Evolutionary conservation across 2,797 vertebrate species (phyloP).

Genomic region (Alexandromys oeconomus): DNA sequence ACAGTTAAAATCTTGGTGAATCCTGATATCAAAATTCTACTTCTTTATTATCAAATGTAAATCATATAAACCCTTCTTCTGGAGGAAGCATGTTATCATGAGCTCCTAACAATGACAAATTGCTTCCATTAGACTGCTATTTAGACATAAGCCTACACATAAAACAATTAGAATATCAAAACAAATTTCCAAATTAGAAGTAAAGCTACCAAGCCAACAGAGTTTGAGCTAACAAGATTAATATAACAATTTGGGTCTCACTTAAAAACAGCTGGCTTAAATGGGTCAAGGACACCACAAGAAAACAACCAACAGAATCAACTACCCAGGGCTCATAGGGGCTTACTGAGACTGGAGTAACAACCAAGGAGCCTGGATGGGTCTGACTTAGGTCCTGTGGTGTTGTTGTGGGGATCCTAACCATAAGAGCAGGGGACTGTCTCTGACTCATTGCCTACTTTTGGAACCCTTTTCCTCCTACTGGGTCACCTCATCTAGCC

Average conservation of each 20-base stretch:
- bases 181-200: constrained; percentile 66
- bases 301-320: background rate
- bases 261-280: background rate
- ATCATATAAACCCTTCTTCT: background rate
- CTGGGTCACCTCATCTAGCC: background rate
- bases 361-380: background rate
- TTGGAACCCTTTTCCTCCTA: background rate
- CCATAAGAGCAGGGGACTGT: background rate
- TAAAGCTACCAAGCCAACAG: constrained; percentile 55
- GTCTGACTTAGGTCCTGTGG: background rate
- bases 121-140: constrained; percentile 61
- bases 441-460: background rate
- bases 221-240: constrained; percentile 58
- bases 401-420: background rate
- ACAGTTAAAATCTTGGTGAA: background rate
- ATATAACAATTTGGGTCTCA: background rate
- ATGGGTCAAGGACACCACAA: background rate
- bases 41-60: constrained; percentile 50
- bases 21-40: constrained; percentile 42
- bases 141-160: constrained; percentile 60
- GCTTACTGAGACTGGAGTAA: background rate
- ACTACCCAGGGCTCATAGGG: background rate
- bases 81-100: constrained; percentile 50
- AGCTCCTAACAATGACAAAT: constrained; percentile 62
- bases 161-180: constrained; percentile 67